Evolutionary conservation across 2,797 vertebrate genomes (phyloP).

Genomic region (Peromyscus melanophrys): DNA sequence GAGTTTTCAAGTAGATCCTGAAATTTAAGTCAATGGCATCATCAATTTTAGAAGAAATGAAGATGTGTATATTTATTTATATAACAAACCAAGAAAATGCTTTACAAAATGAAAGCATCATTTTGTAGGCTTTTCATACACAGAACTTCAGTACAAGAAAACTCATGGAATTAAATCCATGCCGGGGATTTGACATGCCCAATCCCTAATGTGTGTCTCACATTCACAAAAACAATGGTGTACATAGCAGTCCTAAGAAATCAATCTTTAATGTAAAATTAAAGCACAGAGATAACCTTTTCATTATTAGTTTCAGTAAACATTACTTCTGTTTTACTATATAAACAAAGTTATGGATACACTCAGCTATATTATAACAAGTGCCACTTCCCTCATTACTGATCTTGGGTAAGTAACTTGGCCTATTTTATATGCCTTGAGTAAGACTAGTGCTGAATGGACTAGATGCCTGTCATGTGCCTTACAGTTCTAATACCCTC

Average conservation of each 20-base stretch:
- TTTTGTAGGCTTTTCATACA: slow-evolving; percentile 36
- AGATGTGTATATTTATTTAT: slow-evolving; percentile 1
- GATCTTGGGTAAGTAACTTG: background rate
- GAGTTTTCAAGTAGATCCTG: background rate
- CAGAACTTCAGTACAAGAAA: background rate
- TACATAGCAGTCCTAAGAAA: background rate
- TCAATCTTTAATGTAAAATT: slow-evolving; percentile 42
- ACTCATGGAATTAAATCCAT: background rate
- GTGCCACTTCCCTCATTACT: background rate
- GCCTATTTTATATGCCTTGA: background rate
- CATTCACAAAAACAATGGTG: slow-evolving; percentile 7
- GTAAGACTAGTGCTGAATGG: background rate
- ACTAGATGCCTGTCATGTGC: background rate
- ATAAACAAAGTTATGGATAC: slow-evolving; percentile 50
- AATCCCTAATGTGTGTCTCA: background rate
- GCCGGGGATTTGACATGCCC: background rate
- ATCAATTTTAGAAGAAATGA: slow-evolving; percentile 24
- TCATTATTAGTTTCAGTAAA: background rate
- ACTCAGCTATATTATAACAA: background rate
- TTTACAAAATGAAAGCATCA: slow-evolving; percentile 9
- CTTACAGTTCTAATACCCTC: background rate
- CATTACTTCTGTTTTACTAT: slow-evolving; percentile 19
- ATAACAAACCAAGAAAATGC: background rate
- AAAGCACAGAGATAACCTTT: background rate
- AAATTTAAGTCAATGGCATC: background rate